Base-by-base conservation (phyloP, 2,888 invertebrate genomes). In the Zelleria hepariella region DNA sequence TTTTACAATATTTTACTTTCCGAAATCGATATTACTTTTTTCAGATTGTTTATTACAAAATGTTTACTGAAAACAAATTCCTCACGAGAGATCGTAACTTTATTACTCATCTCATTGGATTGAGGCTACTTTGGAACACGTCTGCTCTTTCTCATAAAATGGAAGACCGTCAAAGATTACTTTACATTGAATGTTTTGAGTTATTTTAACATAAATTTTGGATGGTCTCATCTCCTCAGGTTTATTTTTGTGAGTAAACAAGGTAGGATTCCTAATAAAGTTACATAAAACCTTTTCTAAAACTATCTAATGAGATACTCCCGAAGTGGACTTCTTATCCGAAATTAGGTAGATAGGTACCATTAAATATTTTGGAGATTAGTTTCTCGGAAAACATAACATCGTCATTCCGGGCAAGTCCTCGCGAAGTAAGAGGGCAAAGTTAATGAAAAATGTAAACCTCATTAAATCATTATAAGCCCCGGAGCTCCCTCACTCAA, bases 71-170 rank as follows among this genome's bases (percentile, higher is more conserved):
- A 23, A n/a, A n/a, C n/a, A n/a, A n/a, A n/a, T n/a, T n/a, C n/a
- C n/a, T n/a, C n/a, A n/a, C n/a, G n/a, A n/a, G n/a, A n/a, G n/a
- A 42, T 42, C 15, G 32, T 42, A 42, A 42, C 32, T 10, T 54
- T 25, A 24, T 54, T 54, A 54, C 54, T 54, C 54, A 54, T 54
- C 54, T 54, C 25, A 54, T 24, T 54, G 54, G 54, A 25, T 54
- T 42, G 32, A 42, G 32, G 24, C 25, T 54, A 18, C 24, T 24
- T 26, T 25, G 54, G 26, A 23, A 6, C 26, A 25, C 54, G 54
- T 25, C 54, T 54, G 54, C 26, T 54, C 54, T 54, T 54, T 26
- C 26, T 54, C 54, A 54, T 54, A 54, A 25, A 24, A 26, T 23
- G 27, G 51, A 51, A 51, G 51, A 7, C 23, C 21, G 51, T 15